phyloP scores from a whole-genome alignment of 2,888 invertebrate genomes.

The Eurytoma adleriae region DNA sequence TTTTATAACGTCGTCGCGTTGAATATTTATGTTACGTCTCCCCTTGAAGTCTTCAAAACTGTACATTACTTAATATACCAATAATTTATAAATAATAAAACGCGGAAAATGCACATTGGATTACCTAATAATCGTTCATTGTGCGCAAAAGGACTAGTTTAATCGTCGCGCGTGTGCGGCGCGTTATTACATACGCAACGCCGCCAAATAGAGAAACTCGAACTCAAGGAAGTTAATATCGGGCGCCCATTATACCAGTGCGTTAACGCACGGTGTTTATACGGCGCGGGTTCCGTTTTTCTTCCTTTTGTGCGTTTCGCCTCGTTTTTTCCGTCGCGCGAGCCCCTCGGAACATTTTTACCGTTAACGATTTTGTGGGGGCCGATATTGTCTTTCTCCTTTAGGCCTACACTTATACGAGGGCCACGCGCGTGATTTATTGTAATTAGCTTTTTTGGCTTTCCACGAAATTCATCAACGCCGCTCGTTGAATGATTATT shows the following conservation, averaged over 20 bases:
- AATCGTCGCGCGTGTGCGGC: constrained; percentile 2
- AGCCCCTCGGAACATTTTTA: constrained; percentile 5
- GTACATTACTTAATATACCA: constrained; percentile 5
- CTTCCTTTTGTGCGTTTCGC: constrained; percentile 29
- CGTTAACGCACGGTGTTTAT: background rate
- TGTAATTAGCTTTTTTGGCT: constrained; percentile 8
- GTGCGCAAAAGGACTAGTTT: constrained; percentile 18
- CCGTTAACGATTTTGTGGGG: constrained; percentile 30
- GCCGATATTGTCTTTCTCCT: constrained; percentile 8
- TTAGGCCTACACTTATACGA: background rate
- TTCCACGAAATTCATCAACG: background rate
- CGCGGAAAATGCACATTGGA: constrained; percentile 5
- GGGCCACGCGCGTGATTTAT: constrained; percentile 22
- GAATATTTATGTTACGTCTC: too few relatives aligned
- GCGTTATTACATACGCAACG: constrained; percentile 30
- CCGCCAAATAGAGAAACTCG: constrained; percentile 49
- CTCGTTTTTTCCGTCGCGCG: background rate
- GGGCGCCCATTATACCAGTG: background rate
- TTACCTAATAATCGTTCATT: constrained; percentile 37
- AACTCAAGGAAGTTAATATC: constrained; percentile 44
- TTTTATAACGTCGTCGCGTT: constrained; percentile 3
- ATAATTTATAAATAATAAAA: background rate
- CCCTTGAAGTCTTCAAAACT: background rate
- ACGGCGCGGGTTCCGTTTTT: constrained; percentile 28
- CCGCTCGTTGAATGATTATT: background rate